These are phyloP conservation scores for Heliothis virescens DNA, from an alignment of 1,140 invertebrate genomes.

Conservation along the genomic window DNA sequence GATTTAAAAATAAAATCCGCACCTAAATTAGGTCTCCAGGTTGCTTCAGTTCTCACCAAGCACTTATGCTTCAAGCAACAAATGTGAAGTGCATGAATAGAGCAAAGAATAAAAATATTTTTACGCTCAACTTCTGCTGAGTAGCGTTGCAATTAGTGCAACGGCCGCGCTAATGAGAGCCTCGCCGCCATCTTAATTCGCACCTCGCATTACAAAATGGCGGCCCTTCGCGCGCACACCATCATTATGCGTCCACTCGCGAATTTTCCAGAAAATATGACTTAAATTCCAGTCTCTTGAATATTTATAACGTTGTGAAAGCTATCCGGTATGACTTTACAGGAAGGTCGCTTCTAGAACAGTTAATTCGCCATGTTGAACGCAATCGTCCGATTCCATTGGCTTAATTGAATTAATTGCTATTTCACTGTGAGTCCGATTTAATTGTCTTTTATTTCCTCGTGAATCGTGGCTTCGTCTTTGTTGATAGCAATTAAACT, in stretches of 20 bases:
- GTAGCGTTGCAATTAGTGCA: slow-evolving; percentile 59
- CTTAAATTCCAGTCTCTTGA: neutral
- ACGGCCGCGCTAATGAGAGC: slow-evolving; percentile 56
- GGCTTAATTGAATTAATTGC: slow-evolving; percentile 28
- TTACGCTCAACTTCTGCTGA: slow-evolving; percentile 37
- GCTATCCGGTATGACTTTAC: neutral
- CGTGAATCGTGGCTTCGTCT: neutral
- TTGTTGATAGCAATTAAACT: slow-evolving; percentile 32
- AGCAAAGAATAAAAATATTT: slow-evolving; percentile 35
- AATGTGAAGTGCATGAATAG: slow-evolving; percentile 14
- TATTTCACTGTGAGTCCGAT: slow-evolving; percentile 24
- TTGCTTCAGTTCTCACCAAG: neutral
- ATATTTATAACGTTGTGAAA: slow-evolving; percentile 15
- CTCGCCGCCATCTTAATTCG: slow-evolving; percentile 55
- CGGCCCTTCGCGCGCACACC: slow-evolving; percentile 40
- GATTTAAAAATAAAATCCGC: neutral
- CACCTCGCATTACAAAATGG: slow-evolving; percentile 59
- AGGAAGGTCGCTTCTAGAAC: neutral
- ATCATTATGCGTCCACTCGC: slow-evolving; percentile 49
- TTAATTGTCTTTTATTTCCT: slow-evolving; percentile 39
- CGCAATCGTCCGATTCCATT: slow-evolving; percentile 26
- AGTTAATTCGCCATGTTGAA: neutral
- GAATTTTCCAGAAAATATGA: slow-evolving; percentile 43
- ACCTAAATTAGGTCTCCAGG: slow-evolving; percentile 1
- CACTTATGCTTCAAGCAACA: slow-evolving; percentile 19